Conservation (phyloP, 2,888 invertebrate genomes). For the Coleophora flavipennella region DNA sequence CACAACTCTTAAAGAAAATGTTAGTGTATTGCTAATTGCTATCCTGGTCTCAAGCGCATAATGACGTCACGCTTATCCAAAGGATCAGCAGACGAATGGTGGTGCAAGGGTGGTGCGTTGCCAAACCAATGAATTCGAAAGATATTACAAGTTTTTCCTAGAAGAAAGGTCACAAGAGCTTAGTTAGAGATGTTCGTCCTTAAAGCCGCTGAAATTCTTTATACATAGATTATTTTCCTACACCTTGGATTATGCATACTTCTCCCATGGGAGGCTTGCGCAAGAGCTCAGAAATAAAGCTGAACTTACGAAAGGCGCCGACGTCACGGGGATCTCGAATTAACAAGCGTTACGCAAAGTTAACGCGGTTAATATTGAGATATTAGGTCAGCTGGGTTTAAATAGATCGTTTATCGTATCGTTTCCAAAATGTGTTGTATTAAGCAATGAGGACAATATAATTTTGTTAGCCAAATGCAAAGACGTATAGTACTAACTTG, state of each 20-base stretch:
- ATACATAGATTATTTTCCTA: conserved; percentile 15
- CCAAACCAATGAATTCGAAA: no score
- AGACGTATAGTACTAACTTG: no score
- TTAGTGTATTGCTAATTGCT: no score
- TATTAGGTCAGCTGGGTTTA: conserved; percentile 25
- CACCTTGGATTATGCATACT: conserved; percentile 1
- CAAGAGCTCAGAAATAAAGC: conserved; percentile 53
- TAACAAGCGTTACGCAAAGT: conserved; percentile 46
- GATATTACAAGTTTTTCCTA: no score
- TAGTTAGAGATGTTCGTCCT: conserved; percentile 16
- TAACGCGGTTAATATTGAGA: conserved; percentile 26
- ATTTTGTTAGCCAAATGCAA: conserved; percentile 3
- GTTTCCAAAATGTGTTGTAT: conserved; percentile 3
- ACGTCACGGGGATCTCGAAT: conserved; percentile 36
- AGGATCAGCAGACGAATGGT: no score
- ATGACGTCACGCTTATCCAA: no score
- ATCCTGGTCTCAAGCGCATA: no score
- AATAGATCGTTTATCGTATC: conserved; percentile 16
- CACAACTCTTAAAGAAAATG: no score
- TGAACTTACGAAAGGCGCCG: conserved; percentile 36
- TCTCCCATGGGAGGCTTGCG: conserved; percentile 44
- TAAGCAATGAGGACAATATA: conserved; percentile 5
- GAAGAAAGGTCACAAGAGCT: no score
- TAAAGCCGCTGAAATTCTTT: conserved; percentile 24
- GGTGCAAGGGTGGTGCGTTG: no score